Conservation (phyloP, 1,140 invertebrate species). For the Sweltsa coloradensis region DNA sequence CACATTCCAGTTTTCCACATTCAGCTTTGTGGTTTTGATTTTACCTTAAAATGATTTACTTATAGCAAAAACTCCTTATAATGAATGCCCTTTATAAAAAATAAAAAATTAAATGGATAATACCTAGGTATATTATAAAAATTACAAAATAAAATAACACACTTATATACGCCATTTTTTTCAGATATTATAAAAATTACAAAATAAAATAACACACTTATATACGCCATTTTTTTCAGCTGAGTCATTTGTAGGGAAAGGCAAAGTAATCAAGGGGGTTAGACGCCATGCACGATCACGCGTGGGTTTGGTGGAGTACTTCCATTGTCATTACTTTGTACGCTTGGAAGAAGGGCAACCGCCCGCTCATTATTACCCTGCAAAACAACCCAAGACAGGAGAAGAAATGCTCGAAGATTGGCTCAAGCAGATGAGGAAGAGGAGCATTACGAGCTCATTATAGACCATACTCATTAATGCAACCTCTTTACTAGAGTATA, state of each 20-base stretch:
- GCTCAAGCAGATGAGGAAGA: conserved; percentile 50
- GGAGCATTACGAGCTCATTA: conserved; percentile 56
- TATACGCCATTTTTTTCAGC: conserved; percentile 43
- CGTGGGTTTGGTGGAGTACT: conserved; percentile 60
- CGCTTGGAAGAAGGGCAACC: conserved; percentile 83
- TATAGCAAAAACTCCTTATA: too few species aligned
- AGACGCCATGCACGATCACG: conserved; percentile 65
- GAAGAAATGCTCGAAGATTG: conserved; percentile 61
- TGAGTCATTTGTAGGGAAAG: conserved; percentile 73
- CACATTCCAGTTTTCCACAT: too few species aligned
- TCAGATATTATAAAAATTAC: conserved; percentile 40
- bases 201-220: too few species aligned
- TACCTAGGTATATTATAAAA: too few species aligned
- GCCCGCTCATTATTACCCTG: conserved; percentile 68
- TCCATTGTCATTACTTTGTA: conserved; percentile 79
- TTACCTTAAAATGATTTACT: too few species aligned
- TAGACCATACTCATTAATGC: too few species aligned
- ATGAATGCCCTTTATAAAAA: too few species aligned
- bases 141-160: too few species aligned
- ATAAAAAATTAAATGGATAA: too few species aligned
- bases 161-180: conserved; percentile 25
- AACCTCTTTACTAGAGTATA: too few species aligned
- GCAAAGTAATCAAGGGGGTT: conserved; percentile 61
- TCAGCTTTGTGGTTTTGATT: too few species aligned
- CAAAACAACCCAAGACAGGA: conserved; percentile 45